phyloP scores from a whole-genome alignment of 1,140 invertebrate genomes.

The Caenorhabditis briggsae region DNA sequence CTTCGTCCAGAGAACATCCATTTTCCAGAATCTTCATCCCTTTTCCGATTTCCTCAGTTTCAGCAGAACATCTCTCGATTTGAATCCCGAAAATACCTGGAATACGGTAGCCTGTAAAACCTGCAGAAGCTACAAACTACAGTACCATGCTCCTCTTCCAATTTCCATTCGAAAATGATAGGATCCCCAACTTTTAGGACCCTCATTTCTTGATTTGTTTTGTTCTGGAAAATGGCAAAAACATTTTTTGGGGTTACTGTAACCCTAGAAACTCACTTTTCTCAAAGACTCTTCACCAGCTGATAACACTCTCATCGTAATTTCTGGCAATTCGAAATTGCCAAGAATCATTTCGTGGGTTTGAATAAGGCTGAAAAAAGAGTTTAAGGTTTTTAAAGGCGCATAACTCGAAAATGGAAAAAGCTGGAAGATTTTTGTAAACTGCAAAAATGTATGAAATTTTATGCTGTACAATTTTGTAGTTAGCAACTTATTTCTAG shows the following conservation, averaged over 20 bases:
- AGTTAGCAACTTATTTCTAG: not conserved
- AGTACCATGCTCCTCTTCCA: constrained; percentile 7
- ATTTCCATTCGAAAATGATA: constrained; percentile 22
- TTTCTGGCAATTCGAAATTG: constrained; percentile 11
- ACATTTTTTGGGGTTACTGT: no score
- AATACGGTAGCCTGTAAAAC: not conserved
- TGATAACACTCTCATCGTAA: not conserved
- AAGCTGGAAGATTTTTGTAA: no score
- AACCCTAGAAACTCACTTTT: no score
- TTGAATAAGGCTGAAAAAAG: constrained; percentile 24
- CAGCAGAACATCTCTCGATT: constrained; percentile 3
- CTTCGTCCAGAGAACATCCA: constrained; percentile 31
- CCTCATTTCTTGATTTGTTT: not conserved
- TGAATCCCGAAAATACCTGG: constrained; percentile 21
- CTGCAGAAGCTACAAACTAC: not conserved
- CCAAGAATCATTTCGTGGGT: constrained; percentile 13
- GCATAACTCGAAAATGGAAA: no score
- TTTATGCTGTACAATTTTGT: not conserved
- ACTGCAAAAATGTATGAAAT: no score
- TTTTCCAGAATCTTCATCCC: constrained; percentile 37
- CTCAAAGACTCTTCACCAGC: constrained; percentile 8
- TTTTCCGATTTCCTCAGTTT: constrained; percentile 23
- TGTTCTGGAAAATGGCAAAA: constrained; percentile 25
- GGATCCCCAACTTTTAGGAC: constrained; percentile 29
- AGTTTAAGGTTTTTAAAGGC: not conserved